phyloP scores from a whole-genome alignment of 2,113 vertebrate genomes.

The Tympanuchus pallidicinctus region DNA sequence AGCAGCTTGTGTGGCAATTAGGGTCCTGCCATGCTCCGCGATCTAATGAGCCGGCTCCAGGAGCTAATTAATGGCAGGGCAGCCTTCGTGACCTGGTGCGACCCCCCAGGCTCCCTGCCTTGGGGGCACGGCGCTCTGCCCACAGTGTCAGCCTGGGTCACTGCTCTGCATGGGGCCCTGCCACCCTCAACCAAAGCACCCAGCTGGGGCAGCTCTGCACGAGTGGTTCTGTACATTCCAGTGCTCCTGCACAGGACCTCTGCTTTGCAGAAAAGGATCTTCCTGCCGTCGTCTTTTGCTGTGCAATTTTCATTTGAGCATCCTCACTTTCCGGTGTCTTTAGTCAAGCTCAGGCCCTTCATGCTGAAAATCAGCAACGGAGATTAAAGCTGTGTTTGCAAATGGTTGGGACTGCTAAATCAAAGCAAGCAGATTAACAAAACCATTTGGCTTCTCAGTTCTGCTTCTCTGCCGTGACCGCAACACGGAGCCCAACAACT shows the following conservation, averaged over 20 bases:
- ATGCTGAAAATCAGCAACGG: background rate
- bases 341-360: background rate
- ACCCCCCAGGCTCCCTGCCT: background rate
- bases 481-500: background rate
- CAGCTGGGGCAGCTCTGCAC: background rate
- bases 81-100: fast-evolving
- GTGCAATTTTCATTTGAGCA: background rate
- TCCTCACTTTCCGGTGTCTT: background rate
- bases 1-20: fast-evolving
- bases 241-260: background rate
- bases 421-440: slow-evolving; percentile 40
- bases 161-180: background rate
- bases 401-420: background rate
- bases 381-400: slow-evolving; percentile 35
- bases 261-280: background rate
- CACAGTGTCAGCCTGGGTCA: background rate
- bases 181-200: background rate
- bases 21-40: background rate
- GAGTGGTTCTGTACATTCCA: background rate
- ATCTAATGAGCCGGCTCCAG: background rate
- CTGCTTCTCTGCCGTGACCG: background rate
- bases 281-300: fast-evolving
- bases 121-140: background rate
- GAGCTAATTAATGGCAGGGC: background rate
- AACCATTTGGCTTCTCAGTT: slow-evolving; percentile 9